phyloP scores from a whole-genome alignment of 1,140 invertebrate genomes.

The Drosophila malerkotliana region DNA sequence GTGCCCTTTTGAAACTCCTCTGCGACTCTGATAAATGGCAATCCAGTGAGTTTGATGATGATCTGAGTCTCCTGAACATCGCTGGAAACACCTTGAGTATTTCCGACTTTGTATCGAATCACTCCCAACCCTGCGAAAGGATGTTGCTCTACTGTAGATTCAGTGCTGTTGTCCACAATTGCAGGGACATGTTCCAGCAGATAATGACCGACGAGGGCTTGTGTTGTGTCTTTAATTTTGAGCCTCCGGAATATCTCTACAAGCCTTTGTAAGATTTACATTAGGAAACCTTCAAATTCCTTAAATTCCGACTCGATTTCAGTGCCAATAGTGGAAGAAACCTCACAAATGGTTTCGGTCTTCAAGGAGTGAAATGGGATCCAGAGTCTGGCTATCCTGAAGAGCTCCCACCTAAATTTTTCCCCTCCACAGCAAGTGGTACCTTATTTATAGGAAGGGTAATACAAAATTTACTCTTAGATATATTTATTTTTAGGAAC shows the following conservation, averaged over 20 bases:
- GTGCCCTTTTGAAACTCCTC: slow-evolving; percentile 47
- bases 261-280: slow-evolving; percentile 83
- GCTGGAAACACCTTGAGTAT: slow-evolving; percentile 46
- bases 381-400: slow-evolving; percentile 88
- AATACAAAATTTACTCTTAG: neutral
- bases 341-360: slow-evolving; percentile 20
- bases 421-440: slow-evolving; percentile 86
- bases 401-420: slow-evolving; percentile 85
- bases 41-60: slow-evolving; percentile 10
- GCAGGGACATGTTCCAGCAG: slow-evolving; percentile 89
- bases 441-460: neutral
- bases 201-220: slow-evolving; percentile 92
- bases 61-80: neutral
- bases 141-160: slow-evolving; percentile 88
- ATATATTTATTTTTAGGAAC: slow-evolving; percentile 84
- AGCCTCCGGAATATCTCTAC: slow-evolving; percentile 88
- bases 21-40: slow-evolving; percentile 35
- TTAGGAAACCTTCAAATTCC: no score
- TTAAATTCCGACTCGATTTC: no score
- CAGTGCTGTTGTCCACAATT: slow-evolving; percentile 86
- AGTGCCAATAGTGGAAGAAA: slow-evolving; percentile 32
- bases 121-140: slow-evolving; percentile 88
- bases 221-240: slow-evolving; percentile 92
- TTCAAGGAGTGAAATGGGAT: slow-evolving; percentile 87
- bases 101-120: slow-evolving; percentile 56